Evolutionary conservation across 2,888 invertebrate species (phyloP).

Genomic region (Kryphioiulus occultus): DNA sequence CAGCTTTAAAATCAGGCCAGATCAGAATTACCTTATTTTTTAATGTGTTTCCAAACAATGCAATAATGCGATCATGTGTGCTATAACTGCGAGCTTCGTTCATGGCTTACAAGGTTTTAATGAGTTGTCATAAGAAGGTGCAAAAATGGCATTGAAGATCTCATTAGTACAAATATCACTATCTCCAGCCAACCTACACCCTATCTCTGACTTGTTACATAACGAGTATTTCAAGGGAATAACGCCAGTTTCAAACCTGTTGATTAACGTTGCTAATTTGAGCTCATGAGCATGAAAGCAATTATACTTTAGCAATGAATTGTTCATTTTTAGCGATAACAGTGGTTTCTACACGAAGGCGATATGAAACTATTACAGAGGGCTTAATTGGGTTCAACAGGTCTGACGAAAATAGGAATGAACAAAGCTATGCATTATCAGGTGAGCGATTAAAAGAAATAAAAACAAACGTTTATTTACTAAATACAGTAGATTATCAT

Average conservation of each 20-base stretch:
- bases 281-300: background rate
- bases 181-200: background rate
- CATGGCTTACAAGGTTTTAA: background rate
- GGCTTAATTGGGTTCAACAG: background rate
- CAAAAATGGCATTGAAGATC: constrained; percentile 1
- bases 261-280: background rate
- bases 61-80: constrained; percentile 2
- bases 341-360: background rate
- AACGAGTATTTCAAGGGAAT: background rate
- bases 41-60: background rate
- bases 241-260: background rate
- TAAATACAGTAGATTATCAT: background rate
- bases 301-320: background rate
- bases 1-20: background rate
- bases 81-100: background rate
- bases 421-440: background rate
- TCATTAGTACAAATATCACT: background rate
- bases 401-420: background rate
- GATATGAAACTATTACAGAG: background rate
- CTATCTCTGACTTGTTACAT: background rate
- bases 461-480: too few relatives aligned
- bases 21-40: background rate
- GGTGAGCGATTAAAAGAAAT: background rate
- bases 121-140: constrained; percentile 6
- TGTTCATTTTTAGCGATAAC: background rate